Evolutionary conservation across 2,113 vertebrate species (phyloP).

Genomic region (Petroica traversi): DNA sequence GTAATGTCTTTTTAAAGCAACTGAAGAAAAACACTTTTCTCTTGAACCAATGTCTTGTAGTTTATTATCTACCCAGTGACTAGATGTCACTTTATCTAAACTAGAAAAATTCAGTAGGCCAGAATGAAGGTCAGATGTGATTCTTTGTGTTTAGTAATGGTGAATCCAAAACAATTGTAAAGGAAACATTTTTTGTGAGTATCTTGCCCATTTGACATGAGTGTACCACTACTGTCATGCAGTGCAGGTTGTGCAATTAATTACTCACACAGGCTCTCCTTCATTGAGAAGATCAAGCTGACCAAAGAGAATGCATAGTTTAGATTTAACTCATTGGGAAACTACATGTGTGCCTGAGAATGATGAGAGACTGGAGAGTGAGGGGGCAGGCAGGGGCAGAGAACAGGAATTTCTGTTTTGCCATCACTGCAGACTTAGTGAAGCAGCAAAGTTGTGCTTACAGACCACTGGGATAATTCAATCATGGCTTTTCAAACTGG

Average conservation of each 20-base stretch:
- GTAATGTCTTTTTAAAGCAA: neutral
- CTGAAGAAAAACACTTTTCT: neutral
- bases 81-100: neutral
- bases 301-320: neutral
- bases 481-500: neutral
- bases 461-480: neutral
- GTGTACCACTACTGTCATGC: neutral
- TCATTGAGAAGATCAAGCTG: neutral
- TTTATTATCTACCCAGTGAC: neutral
- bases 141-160: neutral
- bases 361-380: neutral
- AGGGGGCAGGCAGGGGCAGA: neutral
- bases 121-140: neutral
- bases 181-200: neutral
- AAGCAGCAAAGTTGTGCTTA: neutral
- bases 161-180: neutral
- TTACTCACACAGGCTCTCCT: neutral
- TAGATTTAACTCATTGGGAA: neutral
- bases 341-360: rapidly evolving
- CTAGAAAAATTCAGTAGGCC: neutral
- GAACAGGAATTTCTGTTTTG: neutral
- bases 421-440: neutral
- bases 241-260: neutral
- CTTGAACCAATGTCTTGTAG: neutral
- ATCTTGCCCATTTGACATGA: neutral